Evolutionary conservation across 53 echinoderm and acorn worm genomes (phyloP).

Genomic region (Holothuria leucospilota): DNA sequence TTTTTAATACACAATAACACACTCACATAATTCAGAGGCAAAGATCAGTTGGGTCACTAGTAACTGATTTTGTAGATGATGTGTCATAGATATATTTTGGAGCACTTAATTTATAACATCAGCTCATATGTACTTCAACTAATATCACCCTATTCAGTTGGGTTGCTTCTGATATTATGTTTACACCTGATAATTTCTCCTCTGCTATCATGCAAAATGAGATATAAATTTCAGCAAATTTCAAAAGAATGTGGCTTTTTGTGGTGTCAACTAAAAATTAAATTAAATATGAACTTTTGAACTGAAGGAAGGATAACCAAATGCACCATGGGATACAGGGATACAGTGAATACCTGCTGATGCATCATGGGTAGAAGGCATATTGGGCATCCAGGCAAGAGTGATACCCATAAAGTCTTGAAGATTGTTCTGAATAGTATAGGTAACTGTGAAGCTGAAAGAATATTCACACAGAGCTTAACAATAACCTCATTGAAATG

Average conservation of each 20-base stretch:
- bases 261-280: neutral
- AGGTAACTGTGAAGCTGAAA: constrained; percentile 91
- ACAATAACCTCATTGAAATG: too few species aligned
- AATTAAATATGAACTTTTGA: neutral
- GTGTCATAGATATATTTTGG: too few species aligned
- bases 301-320: neutral
- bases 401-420: constrained; percentile 96
- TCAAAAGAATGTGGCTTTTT: neutral
- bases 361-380: constrained; percentile 70
- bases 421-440: constrained; percentile 95
- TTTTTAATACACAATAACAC: too few species aligned
- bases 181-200: constrained; percentile 38
- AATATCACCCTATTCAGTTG: too few species aligned
- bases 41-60: too few species aligned
- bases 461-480: constrained; percentile 1
- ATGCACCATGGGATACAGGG: constrained; percentile 48
- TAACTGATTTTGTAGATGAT: too few species aligned
- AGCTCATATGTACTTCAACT: too few species aligned
- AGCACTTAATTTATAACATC: too few species aligned
- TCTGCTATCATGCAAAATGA: neutral
- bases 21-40: too few species aligned
- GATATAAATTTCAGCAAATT: neutral
- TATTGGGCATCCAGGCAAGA: constrained; percentile 89
- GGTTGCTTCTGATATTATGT: too few species aligned
- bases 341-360: constrained; percentile 46